Evolutionary conservation across 2,113 vertebrate species (phyloP).

Genomic region (Lepisosteus oculatus): DNA sequence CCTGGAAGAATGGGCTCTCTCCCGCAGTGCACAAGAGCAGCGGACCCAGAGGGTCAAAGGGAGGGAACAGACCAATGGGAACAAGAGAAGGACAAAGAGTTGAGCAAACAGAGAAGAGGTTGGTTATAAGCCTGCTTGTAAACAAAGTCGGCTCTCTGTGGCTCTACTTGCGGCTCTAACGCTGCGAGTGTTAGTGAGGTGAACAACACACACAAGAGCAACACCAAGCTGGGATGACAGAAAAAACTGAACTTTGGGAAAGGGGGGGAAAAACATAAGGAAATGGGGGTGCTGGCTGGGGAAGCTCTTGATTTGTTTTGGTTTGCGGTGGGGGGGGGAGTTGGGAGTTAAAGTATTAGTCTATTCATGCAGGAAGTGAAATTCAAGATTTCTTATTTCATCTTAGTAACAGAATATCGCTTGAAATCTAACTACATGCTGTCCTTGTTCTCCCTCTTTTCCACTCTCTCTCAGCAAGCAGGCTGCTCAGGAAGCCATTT

Average conservation of each 20-base stretch:
- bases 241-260: not conserved
- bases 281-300: not conserved
- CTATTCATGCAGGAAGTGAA: too few relatives aligned
- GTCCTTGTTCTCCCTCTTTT: not conserved
- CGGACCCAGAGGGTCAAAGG: conserved; percentile 62
- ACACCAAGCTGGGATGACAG: not conserved
- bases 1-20: conserved; percentile 66
- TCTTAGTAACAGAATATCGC: not conserved
- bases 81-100: conserved; percentile 72
- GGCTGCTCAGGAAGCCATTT: not conserved
- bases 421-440: not conserved
- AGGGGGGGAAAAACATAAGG: not conserved
- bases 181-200: conserved; percentile 8
- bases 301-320: too few relatives aligned
- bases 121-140: conserved; percentile 37
- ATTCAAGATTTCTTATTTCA: not conserved
- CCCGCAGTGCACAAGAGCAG: conserved; percentile 68
- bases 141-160: conserved; percentile 17
- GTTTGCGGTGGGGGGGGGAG: too few relatives aligned
- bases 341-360: not conserved
- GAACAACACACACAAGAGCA: conserved; percentile 3
- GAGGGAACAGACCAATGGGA: conserved; percentile 59
- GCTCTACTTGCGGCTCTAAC: conserved; percentile 13
- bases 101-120: conserved; percentile 46
- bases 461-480: not conserved